Conservation (phyloP, 2,888 invertebrate species). For the Andrena minutula region DNA sequence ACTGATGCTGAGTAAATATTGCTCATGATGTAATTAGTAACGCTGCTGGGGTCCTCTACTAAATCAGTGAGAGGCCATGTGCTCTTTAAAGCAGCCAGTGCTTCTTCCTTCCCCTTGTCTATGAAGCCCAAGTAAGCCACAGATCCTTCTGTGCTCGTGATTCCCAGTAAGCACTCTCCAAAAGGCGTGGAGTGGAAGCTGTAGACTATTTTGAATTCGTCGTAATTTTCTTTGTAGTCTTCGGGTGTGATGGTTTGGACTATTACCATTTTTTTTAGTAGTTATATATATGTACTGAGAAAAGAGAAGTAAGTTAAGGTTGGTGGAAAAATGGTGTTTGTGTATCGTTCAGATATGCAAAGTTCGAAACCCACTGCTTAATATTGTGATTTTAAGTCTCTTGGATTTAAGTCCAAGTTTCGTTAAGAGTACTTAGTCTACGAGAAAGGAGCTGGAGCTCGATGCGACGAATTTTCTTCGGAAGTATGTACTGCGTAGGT, state of each 20-base stretch:
- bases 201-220: conserved; percentile 70
- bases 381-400: too few relatives aligned
- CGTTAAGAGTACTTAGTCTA: too few relatives aligned
- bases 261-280: conserved; percentile 39
- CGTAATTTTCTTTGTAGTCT: conserved; percentile 41
- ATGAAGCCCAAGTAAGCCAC: conserved; percentile 75
- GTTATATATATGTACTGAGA: too few relatives aligned
- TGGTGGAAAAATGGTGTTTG: too few relatives aligned
- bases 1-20: conserved; percentile 61
- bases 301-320: too few relatives aligned
- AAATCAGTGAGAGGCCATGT: conserved; percentile 72
- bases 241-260: conserved; percentile 44
- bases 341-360: too few relatives aligned
- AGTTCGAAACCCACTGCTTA: too few relatives aligned
- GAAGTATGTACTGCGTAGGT: too few relatives aligned
- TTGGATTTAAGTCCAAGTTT: too few relatives aligned
- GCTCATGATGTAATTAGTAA: conserved; percentile 53
- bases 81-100: conserved; percentile 59
- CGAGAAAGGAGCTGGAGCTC: too few relatives aligned
- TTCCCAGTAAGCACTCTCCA: conserved; percentile 76
- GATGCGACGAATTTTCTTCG: too few relatives aligned
- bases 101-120: conserved; percentile 55
- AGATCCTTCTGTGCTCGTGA: conserved; percentile 65
- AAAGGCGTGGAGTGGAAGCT: conserved; percentile 74
- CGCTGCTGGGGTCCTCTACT: conserved; percentile 44